Evolutionary conservation across 53 echinoderm and acorn worm species (phyloP), one percentile per base, ranked within the genome.

Genomic region (Holothuria leucospilota): DNA sequence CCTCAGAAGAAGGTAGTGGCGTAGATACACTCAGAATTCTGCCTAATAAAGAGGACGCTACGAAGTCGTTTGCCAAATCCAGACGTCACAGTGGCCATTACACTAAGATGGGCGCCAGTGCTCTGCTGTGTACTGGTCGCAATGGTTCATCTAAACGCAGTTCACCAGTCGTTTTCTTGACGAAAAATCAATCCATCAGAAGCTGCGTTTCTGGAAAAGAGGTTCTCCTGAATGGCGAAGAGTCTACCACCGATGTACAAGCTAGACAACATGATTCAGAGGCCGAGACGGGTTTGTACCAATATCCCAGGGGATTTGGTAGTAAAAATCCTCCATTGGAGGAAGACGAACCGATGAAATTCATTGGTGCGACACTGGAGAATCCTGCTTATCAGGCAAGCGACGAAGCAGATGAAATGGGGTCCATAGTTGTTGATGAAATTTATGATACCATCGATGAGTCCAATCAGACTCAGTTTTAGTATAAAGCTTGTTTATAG

Each of bases 381-480:
- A 56, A 56, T 18, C 56, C 56, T 56, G 56, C 56, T 46, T 51
- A 75, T 75, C 28, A 68, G 29, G 20, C 49, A 12, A 23, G 12
- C n/a, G 49, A 46, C 4, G 52, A 21, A 28, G 8, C 15, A 8
- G 49, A 75, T n/a, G 75, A 75, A 51, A 52, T 27, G 7, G 26
- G 24, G 8, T 52, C 75, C 6, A 26, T 75, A 10, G 21, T 52
- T 51, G 49, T 27, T 12, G 75, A 75, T n/a, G 52, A 75, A 23
- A 75, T 75, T 4, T 75, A 75, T 49, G 75, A 75, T 20, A 75
- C 51, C 51, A 52, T 75, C 12, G 75, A 75, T 51, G 75, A 51
- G 2, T 49, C 24, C 20, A 26, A 38, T 24, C 74, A 74, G 40
- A 75, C 75, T 14, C n/a, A 49, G 52, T 52, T 75, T 75, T 75